Percentiles rank a stretch among this genome's conserved stretches.
Conservation (phyloP, 2,113 vertebrate species). For the Semnornis frantzii region DNA sequence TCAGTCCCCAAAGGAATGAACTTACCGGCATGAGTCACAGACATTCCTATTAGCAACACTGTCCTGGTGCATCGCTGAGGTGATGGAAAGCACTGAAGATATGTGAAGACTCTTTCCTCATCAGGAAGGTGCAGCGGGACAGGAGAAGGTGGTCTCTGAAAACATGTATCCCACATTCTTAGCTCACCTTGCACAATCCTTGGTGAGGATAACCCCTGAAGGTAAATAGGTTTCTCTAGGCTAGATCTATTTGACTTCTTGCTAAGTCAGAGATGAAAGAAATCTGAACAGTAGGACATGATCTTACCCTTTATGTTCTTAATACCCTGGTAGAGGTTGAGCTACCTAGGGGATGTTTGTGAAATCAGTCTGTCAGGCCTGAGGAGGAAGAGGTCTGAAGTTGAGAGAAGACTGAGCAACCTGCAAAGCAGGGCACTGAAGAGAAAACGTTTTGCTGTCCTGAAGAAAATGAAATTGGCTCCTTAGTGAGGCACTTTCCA, state of each 20-base stretch:
- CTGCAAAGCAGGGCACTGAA: not conserved
- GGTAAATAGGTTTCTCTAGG: not conserved
- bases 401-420: not conserved
- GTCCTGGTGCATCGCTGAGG: not conserved
- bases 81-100: not conserved
- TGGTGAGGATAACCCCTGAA: not conserved
- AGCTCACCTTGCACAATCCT: not conserved
- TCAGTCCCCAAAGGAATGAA: not conserved
- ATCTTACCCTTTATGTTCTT: not conserved
- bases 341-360: not conserved
- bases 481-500: conserved; percentile 78
- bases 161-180: not conserved
- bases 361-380: not conserved
- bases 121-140: not conserved
- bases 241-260: not conserved
- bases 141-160: not conserved
- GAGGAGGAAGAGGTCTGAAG: not conserved
- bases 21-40: not conserved
- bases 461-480: conserved; percentile 24
- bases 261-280: not conserved
- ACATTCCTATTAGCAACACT: not conserved
- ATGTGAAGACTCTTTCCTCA: not conserved
- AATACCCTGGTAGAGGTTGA: not conserved
- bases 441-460: not conserved
- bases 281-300: not conserved